Base-by-base conservation (phyloP, 92 coral and sea anemone genomes). In the Scolanthus callimorphus region DNA sequence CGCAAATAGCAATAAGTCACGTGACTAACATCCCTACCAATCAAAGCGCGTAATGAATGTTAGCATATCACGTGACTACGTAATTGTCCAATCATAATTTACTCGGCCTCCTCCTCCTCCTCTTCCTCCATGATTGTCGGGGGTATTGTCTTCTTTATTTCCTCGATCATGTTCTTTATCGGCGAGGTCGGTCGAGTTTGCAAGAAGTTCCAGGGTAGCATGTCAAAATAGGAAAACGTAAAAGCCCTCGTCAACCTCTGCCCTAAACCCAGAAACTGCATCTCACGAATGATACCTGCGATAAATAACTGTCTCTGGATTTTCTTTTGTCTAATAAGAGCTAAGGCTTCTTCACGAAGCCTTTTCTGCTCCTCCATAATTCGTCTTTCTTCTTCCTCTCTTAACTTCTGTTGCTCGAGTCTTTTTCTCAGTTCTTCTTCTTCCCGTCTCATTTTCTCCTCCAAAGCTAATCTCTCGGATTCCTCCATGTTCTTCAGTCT, bases 241-340 rank as follows among this genome's bases (percentile, higher is more conserved):
- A 88, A 94, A 4, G 99, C 99, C 31, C 80, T 56, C 2, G 96
- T 72, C 3, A 81, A 67, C 54, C 96, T 67, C 66, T 94, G 99
- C 28, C 67, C 71, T 12, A 94, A 60, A 13, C 88, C 52, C 38
- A 94, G 57, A 28, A 70, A 77, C n/a, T 73, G 69, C 6, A 76
- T 70, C 24, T 94, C 99, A 25, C 68, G 70, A 30, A 84, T 59
- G 13, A 94, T 62, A 11, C 87, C 80, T 26, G 88, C 73, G 2
- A 94, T 54, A 60, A 94, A 94, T 43, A 85, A 60, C 39, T 85
- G 96, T 76, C 99, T 84, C 54, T 82, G 86, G 11, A 84, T 58
- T 38, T 85, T 90, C 49, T 90, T 74, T 62, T 88, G 90, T 20
- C 94, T 64, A 24, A 85, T 57, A 23, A 83, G 69, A 0, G 92